A percentile compares a stretch with the other conserved stretches of the same genome.
Conservation (phyloP, 2,797 vertebrate species). For the Anguilla marmorata region DNA sequence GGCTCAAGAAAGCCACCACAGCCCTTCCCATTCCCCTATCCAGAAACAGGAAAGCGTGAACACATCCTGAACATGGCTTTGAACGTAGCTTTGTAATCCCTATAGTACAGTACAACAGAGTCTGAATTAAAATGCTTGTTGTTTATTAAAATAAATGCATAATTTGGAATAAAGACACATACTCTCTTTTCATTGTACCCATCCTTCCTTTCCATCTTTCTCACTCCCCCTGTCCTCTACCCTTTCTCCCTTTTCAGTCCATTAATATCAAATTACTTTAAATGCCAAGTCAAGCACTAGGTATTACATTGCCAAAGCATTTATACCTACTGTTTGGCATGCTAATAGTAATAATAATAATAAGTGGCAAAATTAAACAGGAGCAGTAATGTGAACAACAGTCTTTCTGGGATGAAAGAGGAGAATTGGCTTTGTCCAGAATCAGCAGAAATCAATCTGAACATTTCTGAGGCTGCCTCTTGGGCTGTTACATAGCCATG, state of each 20-base stretch:
- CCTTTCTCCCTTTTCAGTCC: background rate
- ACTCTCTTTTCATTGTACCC: background rate
- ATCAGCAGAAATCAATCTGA: too few relatives aligned
- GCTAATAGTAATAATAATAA: background rate
- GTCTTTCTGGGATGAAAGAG: too few relatives aligned
- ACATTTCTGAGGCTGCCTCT: background rate
- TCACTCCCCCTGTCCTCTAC: conserved; percentile 18
- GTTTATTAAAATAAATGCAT: background rate
- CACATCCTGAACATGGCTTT: background rate
- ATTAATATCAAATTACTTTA: background rate
- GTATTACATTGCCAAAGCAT: background rate
- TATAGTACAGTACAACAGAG: background rate
- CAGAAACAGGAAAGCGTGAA: background rate
- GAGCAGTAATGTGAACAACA: too few relatives aligned
- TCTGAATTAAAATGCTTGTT: background rate
- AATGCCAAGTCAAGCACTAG: too few relatives aligned
- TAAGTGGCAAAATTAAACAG: too few relatives aligned
- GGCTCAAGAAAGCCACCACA: background rate
- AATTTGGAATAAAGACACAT: background rate
- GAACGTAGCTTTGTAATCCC: background rate
- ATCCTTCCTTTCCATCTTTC: background rate
- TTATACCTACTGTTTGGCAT: background rate
- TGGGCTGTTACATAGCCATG: background rate
- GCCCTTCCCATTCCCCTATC: background rate
- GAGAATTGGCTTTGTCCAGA: too few relatives aligned